phyloP scores from a whole-genome alignment of 2,113 vertebrate species.

The Centropus unirufus region DNA sequence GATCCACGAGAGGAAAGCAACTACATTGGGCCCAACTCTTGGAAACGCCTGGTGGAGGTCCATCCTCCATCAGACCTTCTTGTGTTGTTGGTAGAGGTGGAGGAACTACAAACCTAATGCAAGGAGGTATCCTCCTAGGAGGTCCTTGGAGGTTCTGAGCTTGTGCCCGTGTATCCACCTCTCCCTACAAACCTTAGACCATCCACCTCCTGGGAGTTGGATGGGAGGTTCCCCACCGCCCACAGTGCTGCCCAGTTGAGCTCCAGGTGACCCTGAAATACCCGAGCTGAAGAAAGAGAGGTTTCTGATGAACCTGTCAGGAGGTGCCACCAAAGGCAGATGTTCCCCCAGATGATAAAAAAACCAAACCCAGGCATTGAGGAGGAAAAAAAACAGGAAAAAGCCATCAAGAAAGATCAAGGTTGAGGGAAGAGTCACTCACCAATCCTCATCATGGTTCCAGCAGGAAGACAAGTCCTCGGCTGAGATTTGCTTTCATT shows the following conservation, averaged over 20 bases:
- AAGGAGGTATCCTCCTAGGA: neutral
- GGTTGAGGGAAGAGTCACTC: neutral
- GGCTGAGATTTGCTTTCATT: neutral
- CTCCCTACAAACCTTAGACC: no score
- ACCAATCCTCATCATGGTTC: neutral
- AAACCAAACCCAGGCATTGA: no score
- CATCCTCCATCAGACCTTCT: neutral
- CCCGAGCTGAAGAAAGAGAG: neutral
- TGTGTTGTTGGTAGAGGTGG: neutral
- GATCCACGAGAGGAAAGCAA: neutral
- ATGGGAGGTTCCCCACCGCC: neutral
- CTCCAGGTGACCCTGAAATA: neutral
- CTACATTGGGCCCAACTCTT: neutral
- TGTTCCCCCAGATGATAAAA: no score
- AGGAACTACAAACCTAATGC: neutral
- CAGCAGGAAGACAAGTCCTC: neutral
- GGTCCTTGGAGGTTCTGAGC: neutral
- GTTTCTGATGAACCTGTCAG: neutral
- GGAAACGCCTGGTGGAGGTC: neutral
- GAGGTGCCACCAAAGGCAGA: neutral
- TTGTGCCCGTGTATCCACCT: neutral
- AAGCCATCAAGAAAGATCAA: accelerated
- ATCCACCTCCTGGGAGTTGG: accelerated
- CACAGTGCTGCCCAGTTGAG: accelerated
- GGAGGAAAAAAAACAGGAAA: neutral